Evolutionary conservation across 2,888 invertebrate genomes (phyloP).

Genomic region (Drosophila kambysellisi): DNA sequence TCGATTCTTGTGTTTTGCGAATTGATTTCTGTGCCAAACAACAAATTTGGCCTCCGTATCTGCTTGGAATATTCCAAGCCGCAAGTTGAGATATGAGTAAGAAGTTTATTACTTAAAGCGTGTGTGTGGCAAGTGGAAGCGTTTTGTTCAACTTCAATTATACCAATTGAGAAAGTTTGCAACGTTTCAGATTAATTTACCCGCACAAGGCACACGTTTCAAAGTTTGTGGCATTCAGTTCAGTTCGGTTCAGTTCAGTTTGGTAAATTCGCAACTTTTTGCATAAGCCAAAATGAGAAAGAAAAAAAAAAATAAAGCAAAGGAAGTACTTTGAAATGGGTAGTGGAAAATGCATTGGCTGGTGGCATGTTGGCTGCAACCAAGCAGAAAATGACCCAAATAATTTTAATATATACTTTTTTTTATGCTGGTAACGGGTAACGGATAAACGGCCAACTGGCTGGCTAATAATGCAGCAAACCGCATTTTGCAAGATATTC

Average conservation of each 20-base stretch:
- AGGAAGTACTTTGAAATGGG: conserved; percentile 45
- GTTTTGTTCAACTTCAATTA: conserved; percentile 62
- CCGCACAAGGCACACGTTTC: conserved; percentile 12
- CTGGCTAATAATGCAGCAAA: conserved; percentile 60
- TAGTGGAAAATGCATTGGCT: conserved; percentile 51
- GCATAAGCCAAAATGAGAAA: conserved; percentile 36
- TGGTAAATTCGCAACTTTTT: conserved; percentile 27
- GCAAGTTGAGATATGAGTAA: background rate
- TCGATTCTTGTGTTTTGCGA: conserved; percentile 5
- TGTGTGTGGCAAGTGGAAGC: conserved; percentile 9
- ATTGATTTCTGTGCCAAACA: conserved; percentile 12
- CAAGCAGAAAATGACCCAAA: conserved; percentile 76
- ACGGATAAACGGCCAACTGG: conserved; percentile 62
- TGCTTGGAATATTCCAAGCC: background rate
- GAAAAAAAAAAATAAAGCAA: conserved; percentile 14
- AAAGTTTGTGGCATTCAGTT: conserved; percentile 1
- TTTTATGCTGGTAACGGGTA: background rate
- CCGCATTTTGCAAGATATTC: conserved; percentile 65
- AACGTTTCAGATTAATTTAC: conserved; percentile 70
- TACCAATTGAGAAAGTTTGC: conserved; percentile 64
- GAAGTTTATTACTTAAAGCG: conserved; percentile 5
- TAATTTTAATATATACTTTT: conserved; percentile 49
- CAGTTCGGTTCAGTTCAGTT: conserved; percentile 16
- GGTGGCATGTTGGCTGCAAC: conserved; percentile 40
- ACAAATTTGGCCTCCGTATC: background rate